Base-by-base conservation (phyloP, 2,797 vertebrate genomes). In the Sparidentex hasta region DNA sequence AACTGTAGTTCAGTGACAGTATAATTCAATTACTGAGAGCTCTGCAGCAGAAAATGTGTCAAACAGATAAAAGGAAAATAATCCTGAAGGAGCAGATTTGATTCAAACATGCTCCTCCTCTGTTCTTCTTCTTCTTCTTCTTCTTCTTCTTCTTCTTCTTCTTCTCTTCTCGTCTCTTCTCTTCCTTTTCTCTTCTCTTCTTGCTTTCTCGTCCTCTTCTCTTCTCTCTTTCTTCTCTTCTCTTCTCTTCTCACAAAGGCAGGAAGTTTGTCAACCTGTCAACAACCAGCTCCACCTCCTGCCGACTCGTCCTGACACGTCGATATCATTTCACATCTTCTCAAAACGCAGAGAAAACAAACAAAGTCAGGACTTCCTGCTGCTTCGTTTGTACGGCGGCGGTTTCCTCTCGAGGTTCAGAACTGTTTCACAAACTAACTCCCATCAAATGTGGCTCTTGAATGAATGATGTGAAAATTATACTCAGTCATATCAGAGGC, bases 231-330 rank as follows among this genome's bases (percentile, higher is more conserved):
- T 27, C 27, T 27, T 27, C 27, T 27, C 27, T 27, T 27, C 3
- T 27, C 27, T 27, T 27, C 27, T 68, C 8, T 46, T 54, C 44
- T 62, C 77, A 54, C 65, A 76, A 62, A 56, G 57, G 27, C 55
- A 71, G 62, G 67, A 76, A 76, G 67, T 71, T 68, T 48, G 25
- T 69, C 13, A 21, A 38, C 33, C 44, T 44, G 71, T 69, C 27
- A 43, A 52, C 71, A 65, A 7, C 0, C 11, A 21, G 51, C 23
- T 7, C 18, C 6, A 8, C 33, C 65, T 69, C 51, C 46, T n/a
- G 46, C 25, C 59, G 41, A 16, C 11, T 59, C 51, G 25, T 38
- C 21, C 21, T 44, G 1, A 38, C 13, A 33, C 5, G 23, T 23
- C 12, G 4, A 56, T 47, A 13, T 25, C 6, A 55, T 50, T n/a